Evolutionary conservation across 2,797 vertebrate genomes (phyloP).

Genomic region (Falco berigora): DNA sequence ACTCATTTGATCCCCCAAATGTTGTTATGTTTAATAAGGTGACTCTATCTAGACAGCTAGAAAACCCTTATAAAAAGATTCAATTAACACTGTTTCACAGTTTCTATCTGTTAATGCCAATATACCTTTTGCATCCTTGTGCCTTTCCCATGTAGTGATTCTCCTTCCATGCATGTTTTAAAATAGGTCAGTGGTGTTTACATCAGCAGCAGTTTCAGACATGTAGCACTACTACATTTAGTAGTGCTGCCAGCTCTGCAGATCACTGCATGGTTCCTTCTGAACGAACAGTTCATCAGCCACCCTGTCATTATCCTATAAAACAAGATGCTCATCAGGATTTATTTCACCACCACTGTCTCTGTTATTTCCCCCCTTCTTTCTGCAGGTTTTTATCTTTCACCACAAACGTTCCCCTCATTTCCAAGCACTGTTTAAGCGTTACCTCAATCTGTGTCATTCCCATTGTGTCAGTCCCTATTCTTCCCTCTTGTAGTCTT

Average conservation of each 20-base stretch:
- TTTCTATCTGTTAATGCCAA: neutral
- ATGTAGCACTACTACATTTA: neutral
- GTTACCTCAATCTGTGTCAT: neutral
- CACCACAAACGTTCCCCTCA: neutral
- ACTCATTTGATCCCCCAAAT: neutral
- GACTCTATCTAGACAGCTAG: neutral
- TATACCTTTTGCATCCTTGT: neutral
- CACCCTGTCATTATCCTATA: neutral
- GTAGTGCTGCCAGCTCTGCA: neutral
- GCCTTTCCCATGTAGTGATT: neutral
- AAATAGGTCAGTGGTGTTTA: constrained; percentile 43
- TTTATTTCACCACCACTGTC: constrained; percentile 14
- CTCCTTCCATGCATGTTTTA: neutral
- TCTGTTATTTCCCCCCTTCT: constrained; percentile 21
- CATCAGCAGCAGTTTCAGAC: neutral
- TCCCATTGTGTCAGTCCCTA: neutral
- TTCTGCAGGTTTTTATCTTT: constrained; percentile 30
- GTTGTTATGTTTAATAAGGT: neutral
- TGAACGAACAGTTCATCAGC: constrained; percentile 8
- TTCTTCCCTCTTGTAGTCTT: neutral
- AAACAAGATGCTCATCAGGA: constrained; percentile 12
- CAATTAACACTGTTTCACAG: neutral
- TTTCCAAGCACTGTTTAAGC: neutral
- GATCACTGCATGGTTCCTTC: neutral
- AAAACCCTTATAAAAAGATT: neutral